Base-by-base conservation (phyloP, 2,888 invertebrate genomes). In the Amphipyra berbera region DNA sequence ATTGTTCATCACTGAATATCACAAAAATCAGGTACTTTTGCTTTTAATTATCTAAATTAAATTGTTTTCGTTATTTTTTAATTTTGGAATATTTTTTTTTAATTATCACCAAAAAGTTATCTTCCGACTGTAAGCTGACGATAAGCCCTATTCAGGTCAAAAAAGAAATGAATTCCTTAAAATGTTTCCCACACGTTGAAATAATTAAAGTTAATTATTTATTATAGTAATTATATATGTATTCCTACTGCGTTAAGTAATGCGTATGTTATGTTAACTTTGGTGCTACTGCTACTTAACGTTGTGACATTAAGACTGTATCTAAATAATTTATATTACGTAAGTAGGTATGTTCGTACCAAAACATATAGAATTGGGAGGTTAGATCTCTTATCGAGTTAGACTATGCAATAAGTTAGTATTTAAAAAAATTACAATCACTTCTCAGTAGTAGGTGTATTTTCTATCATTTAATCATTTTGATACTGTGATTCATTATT, bases 221-320 rank as follows among this genome's bases (percentile, higher is more conserved):
- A 52, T 33, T 42, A 37, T 21, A 27, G 21, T 21, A 13, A 40
- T n/a, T n/a, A 38, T 15, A 6, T 50, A 57, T 47, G 42, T 56
- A 73, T 67, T 58, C 59, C 37, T 68, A 45, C 15, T 58, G 33
- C 30, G 14, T 68, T 53, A 41, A 14, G 33, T 55, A 48, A 58
- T 53, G 37, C 14, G 21, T 48, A 56, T 33, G 27, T 55, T 27
- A 52, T 55, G 13, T 14, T 70, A 59, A 48, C 48, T 47, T 60
- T 59, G 50, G 61, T 73, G 66, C 71, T 67, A 63, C 46, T 88
- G 89, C 90, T 89, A 84, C 80, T 69, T 58, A 73, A 76, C 63
- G 86, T 88, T 85, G 87, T 88, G 86, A 88, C 82, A 73, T 68
- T 84, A 86, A 91, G 90, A 90, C 91, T 91, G 91, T 88, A 84